These are phyloP conservation scores for Oreochromis spilurus DNA, from an alignment of 2,113 vertebrate species.

Conservation along the genomic window DNA sequence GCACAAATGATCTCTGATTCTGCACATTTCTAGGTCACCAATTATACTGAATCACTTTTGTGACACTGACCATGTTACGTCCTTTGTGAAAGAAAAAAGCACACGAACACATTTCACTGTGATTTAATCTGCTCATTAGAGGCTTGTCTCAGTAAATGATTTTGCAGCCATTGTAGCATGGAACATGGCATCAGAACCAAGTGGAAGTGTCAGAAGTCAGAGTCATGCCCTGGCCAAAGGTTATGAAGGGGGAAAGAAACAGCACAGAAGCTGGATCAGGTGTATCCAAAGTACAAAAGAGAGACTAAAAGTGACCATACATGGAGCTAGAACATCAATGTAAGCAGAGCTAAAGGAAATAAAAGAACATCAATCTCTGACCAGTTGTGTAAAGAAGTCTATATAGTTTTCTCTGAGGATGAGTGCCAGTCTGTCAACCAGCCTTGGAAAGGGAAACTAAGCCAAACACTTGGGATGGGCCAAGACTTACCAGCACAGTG, in stretches of 20 bases:
- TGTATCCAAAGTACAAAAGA: background rate
- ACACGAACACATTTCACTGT: background rate
- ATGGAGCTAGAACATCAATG: background rate
- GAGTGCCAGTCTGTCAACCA: background rate
- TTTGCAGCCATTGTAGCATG: background rate
- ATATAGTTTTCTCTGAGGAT: background rate
- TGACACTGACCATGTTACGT: background rate
- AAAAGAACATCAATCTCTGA: background rate
- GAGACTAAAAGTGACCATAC: background rate
- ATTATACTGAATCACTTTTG: background rate
- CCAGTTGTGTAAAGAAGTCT: background rate
- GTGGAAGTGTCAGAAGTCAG: background rate
- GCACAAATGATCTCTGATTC: background rate
- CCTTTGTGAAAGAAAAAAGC: background rate
- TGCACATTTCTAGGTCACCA: background rate
- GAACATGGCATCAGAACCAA: background rate
- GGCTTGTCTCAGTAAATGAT: background rate
- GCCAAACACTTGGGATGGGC: background rate
- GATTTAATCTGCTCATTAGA: background rate
- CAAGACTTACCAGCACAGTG: background rate
- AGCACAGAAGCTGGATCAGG: background rate
- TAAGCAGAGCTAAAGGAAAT: background rate
- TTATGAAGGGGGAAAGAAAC: background rate
- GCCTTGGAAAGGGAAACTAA: background rate
- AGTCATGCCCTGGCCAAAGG: background rate